phyloP scores from a whole-genome alignment of 2,888 invertebrate species.

The Pseudanteris insignis region DNA sequence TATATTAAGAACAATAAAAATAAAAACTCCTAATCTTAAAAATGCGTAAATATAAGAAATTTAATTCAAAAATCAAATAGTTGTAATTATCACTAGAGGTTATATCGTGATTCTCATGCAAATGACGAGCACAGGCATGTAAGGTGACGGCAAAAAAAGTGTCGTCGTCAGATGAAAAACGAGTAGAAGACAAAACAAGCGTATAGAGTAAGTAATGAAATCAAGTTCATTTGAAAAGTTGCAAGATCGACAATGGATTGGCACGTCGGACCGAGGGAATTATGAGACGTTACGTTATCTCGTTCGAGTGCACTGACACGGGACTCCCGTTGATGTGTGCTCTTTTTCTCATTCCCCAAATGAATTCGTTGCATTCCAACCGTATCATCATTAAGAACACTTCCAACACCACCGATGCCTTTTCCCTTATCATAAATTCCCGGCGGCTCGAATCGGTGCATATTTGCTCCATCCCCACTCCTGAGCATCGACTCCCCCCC shows the following conservation, averaged over 20 bases:
- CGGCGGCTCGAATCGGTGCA: too few relatives aligned
- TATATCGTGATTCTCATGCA: too few relatives aligned
- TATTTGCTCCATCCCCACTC: too few relatives aligned
- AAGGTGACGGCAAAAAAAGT: slow-evolving; percentile 3
- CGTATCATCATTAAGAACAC: slow-evolving; percentile 19
- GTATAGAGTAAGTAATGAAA: too few relatives aligned
- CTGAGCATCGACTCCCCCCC: too few relatives aligned
- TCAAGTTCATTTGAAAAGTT: slow-evolving; percentile 20
- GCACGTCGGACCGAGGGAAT: slow-evolving; percentile 16
- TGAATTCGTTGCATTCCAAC: slow-evolving; percentile 20
- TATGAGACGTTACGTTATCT: slow-evolving; percentile 32
- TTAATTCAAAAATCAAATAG: neutral
- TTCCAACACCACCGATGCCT: too few relatives aligned
- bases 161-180: slow-evolving; percentile 14
- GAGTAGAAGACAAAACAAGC: slow-evolving; percentile 10
- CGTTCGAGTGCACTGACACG: slow-evolving; percentile 35
- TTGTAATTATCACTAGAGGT: too few relatives aligned
- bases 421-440: too few relatives aligned
- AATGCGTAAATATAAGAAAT: neutral
- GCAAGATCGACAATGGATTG: slow-evolving; percentile 22
- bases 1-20: neutral
- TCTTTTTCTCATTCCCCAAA: slow-evolving; percentile 18
- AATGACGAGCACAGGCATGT: neutral
- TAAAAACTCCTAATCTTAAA: neutral
- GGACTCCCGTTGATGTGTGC: slow-evolving; percentile 14